A percentile compares a stretch with the other conserved stretches of the same genome.
These are phyloP conservation scores for Odontomyia ornata DNA, from an alignment of 2,888 invertebrate genomes.

Conservation along the genomic window DNA sequence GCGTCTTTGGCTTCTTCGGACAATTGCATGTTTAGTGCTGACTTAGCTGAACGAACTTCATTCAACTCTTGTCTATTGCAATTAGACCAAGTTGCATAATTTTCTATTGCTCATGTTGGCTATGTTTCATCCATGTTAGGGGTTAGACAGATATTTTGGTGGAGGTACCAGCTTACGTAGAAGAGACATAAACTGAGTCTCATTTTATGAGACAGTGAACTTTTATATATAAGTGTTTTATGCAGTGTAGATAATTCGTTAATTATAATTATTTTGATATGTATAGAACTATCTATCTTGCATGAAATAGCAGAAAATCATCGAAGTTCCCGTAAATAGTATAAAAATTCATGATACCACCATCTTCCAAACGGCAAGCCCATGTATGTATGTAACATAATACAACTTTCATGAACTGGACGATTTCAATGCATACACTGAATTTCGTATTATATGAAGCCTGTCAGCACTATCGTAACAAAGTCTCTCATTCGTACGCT, in stretches of 20 bases:
- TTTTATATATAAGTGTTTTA: no score
- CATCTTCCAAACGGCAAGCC: background rate
- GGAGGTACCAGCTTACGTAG: background rate
- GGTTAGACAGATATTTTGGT: background rate
- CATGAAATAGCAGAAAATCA: no score
- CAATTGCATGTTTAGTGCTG: background rate
- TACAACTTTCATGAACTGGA: background rate
- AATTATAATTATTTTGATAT: no score
- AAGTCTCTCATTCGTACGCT: background rate
- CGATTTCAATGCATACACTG: background rate
- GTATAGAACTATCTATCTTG: no score
- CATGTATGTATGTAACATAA: background rate
- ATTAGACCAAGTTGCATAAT: conserved; percentile 41
- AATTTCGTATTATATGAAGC: conserved; percentile 2
- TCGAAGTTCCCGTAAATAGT: no score
- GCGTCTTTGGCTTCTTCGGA: background rate
- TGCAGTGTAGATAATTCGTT: no score
- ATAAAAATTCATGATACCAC: no score
- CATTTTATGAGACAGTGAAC: no score
- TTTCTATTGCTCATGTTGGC: conserved; percentile 28
- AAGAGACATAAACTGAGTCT: background rate
- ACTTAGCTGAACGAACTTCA: background rate
- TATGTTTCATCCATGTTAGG: background rate
- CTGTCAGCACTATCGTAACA: conserved; percentile 13
- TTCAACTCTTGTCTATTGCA: conserved; percentile 23